Conservation (phyloP, 2,888 invertebrate species). For the Limnephilus auricula region DNA sequence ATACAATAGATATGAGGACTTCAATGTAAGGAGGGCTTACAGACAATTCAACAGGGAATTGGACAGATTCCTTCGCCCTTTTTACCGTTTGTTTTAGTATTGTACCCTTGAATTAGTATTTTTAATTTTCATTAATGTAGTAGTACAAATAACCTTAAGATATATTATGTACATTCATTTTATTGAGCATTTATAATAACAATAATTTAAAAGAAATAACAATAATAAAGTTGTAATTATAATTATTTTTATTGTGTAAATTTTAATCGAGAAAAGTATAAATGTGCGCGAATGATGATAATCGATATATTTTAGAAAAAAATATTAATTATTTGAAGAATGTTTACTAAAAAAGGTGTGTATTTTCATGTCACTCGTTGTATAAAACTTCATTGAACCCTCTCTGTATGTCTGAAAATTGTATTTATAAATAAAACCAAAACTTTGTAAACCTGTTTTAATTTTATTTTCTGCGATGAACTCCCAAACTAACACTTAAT, state of each 20-base stretch:
- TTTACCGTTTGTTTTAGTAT: conserved; percentile 72
- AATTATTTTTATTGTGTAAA: not conserved
- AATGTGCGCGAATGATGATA: not conserved
- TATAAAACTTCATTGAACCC: not conserved
- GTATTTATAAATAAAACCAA: not conserved
- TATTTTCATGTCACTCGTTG: not conserved
- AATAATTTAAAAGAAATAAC: not conserved
- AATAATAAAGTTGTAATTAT: not conserved
- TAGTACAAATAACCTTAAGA: conserved; percentile 37
- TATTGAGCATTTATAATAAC: not conserved
- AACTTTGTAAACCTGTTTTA: not conserved
- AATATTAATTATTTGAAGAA: not conserved
- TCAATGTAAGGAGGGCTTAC: conserved; percentile 67
- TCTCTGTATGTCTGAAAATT: not conserved
- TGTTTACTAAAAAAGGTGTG: not conserved
- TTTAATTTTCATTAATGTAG: not conserved
- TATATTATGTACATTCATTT: not conserved
- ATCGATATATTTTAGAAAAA: not conserved
- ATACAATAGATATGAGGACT: not conserved
- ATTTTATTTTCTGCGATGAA: not conserved
- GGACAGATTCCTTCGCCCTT: conserved; percentile 72
- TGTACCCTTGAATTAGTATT: not conserved
- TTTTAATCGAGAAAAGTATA: not conserved
- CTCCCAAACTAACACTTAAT: too few relatives aligned
- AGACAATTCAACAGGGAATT: conserved; percentile 72